Evolutionary conservation across 2,797 vertebrate species (phyloP), one percentile per base, ranked within the genome.

Genomic region (Tiaroga cobitis): DNA sequence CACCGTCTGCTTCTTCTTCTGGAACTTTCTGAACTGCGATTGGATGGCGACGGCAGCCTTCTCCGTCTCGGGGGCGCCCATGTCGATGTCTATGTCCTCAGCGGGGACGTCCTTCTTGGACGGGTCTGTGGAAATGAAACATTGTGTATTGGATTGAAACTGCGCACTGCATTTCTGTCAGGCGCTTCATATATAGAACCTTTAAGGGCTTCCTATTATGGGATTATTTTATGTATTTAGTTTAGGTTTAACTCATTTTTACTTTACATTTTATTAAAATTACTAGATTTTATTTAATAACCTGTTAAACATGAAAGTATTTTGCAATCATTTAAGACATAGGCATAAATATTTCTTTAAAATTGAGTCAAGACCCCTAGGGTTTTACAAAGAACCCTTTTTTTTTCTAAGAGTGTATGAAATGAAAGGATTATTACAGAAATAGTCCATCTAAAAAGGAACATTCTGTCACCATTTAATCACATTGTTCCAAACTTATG

Each of bases 11-110:
- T 99, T 99, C 94, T 99, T 99, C 97, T 99, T 99, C 95, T 99
- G 97, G 96, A 98, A 99, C 96, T 98, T 99, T 94, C 98, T 99
- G 96, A 99, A 99, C 95, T 99, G 98, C 72, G 97, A 98, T 91
- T 99, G 98, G 93, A 99, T 99, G 86, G 98, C 97, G 89, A 99
- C 97, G 0, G 98, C 98, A 3, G 98, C 98, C 88, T 97, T 96
- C 91, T 97, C 97, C 86, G 98, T 99, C 93, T 99, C 98, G 5
- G 98, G 98, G 4, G 97, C 96, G 0, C 96, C 97, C 97, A 99
- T 97, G 95, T 99, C 97, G 34, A 99, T 99, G 93, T 99, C 98
- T 67, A 99, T 97, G 63, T 99, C 98, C 85, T 99, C 98, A 43
- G 97, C 96, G 80, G 96, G 92, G 85, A 95, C 93, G 63, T 97